Evolutionary conservation across 2,113 vertebrate genomes (phyloP).

Genomic region (Tragulus kanchil): DNA sequence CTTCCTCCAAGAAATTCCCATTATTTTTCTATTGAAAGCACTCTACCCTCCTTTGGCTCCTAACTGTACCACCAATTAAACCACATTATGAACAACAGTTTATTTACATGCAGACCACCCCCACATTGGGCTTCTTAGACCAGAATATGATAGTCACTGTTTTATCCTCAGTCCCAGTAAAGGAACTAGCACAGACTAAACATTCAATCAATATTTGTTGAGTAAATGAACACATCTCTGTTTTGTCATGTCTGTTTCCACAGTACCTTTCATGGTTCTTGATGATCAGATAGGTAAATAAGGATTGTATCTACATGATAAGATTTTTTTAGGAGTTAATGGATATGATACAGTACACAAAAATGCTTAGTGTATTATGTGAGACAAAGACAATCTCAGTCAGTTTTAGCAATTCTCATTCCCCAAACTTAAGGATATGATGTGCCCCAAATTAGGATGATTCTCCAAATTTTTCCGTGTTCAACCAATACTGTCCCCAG

Average conservation of each 20-base stretch:
- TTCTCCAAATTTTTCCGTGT: too few relatives aligned
- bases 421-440: not conserved
- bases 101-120: too few relatives aligned
- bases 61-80: too few relatives aligned
- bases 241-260: too few relatives aligned
- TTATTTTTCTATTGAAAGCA: not conserved
- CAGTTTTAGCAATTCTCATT: not conserved
- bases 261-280: not conserved
- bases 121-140: too few relatives aligned
- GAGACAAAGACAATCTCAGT: not conserved
- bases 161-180: too few relatives aligned
- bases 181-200: too few relatives aligned
- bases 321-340: not conserved
- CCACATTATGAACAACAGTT: not conserved
- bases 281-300: not conserved
- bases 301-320: not conserved
- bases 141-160: too few relatives aligned
- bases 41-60: not conserved
- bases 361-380: not conserved
- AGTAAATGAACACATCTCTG: too few relatives aligned
- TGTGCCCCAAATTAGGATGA: too few relatives aligned
- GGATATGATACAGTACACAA: not conserved
- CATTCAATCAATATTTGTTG: too few relatives aligned
- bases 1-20: not conserved
- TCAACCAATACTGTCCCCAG: too few relatives aligned